phyloP scores from a whole-genome alignment of 2,888 invertebrate genomes.

The Tipula vernalis region DNA sequence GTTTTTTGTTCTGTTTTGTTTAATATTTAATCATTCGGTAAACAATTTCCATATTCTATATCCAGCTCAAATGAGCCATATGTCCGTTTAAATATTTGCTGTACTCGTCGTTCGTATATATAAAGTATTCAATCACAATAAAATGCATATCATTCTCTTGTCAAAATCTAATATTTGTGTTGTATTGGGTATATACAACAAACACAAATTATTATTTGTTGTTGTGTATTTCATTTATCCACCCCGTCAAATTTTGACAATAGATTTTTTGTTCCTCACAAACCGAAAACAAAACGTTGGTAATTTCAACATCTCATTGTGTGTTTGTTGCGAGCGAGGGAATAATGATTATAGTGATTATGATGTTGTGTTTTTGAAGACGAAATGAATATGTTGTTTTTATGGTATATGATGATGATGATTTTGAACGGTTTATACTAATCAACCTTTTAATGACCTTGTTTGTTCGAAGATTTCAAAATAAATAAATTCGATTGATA shows the following conservation, averaged over 20 bases:
- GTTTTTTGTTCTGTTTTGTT: not conserved
- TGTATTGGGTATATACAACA: not conserved
- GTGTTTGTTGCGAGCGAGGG: not conserved
- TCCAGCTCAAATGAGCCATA: constrained; percentile 8
- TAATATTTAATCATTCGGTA: not conserved
- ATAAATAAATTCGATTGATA: not conserved
- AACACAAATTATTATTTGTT: not conserved
- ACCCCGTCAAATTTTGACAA: not conserved
- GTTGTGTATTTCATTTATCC: not conserved
- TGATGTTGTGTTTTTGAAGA: not conserved
- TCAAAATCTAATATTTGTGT: constrained; percentile 4
- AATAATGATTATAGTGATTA: not conserved
- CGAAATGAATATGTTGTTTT: constrained; percentile 4
- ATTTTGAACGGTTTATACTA: not conserved
- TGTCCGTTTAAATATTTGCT: constrained; percentile 5
- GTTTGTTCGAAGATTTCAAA: not conserved
- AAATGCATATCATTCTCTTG: not conserved
- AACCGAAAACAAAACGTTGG: not conserved
- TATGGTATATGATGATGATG: not conserved
- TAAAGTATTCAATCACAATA: not conserved
- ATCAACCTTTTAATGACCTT: not conserved
- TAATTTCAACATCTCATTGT: not conserved
- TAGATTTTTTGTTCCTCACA: not conserved
- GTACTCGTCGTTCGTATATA: not conserved
- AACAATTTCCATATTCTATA: not conserved